These are phyloP conservation scores for Euwallacea similis DNA, from an alignment of 1,140 invertebrate species.

Conservation along the genomic window DNA sequence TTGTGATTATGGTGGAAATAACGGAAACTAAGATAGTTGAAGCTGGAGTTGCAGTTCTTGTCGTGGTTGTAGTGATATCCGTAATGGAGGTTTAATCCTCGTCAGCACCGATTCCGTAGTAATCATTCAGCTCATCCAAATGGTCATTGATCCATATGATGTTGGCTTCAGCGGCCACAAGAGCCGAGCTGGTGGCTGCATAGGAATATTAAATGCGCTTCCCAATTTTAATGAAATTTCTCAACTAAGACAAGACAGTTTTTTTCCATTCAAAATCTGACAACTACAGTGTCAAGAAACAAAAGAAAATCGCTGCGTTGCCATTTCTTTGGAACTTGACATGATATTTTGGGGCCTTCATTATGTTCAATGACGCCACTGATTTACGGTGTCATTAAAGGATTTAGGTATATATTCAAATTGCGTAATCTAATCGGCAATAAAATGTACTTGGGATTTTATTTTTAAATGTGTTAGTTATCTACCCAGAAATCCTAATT, in stretches of 20 bases:
- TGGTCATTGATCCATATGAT: conserved; percentile 20
- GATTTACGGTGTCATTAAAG: too few relatives aligned
- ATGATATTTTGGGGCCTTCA: too few relatives aligned
- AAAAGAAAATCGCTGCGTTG: too few relatives aligned
- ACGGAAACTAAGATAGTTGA: not conserved
- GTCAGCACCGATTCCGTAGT: conserved; percentile 10
- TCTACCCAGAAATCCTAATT: too few relatives aligned
- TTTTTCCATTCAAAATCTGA: too few relatives aligned
- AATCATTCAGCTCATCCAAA: conserved; percentile 16
- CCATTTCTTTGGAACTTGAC: too few relatives aligned
- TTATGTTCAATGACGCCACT: too few relatives aligned
- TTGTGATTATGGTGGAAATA: not conserved
- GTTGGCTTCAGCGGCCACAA: conserved; percentile 23
- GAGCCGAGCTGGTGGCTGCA: conserved; percentile 14
- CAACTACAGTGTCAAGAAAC: too few relatives aligned
- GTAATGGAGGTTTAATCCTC: not conserved
- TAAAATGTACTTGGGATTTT: too few relatives aligned
- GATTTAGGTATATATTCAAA: too few relatives aligned
- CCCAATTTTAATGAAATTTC: conserved; percentile 19
- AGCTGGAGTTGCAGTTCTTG: not conserved
- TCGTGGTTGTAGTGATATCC: not conserved
- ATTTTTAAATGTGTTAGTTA: too few relatives aligned
- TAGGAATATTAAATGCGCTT: conserved; percentile 19
- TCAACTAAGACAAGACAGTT: conserved; percentile 15
- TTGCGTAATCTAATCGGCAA: too few relatives aligned